These are phyloP conservation scores for Solea senegalensis DNA, from an alignment of 2,113 vertebrate genomes.

Conservation along the genomic window DNA sequence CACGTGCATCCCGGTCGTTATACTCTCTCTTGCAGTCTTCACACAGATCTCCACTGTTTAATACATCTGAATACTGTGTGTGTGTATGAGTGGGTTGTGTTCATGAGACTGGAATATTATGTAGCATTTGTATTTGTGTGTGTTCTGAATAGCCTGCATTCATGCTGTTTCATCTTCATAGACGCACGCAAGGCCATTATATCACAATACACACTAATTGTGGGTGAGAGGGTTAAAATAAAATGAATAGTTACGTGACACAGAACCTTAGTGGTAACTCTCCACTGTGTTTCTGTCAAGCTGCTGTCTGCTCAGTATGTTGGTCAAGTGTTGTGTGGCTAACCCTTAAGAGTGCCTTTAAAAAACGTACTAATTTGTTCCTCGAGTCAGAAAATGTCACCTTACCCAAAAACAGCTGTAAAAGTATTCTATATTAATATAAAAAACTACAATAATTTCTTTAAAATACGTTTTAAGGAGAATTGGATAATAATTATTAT, in stretches of 20 bases:
- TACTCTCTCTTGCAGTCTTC: constrained; percentile 32
- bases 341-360: too few species aligned
- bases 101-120: background rate
- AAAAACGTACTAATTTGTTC: too few species aligned
- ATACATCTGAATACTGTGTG: constrained; percentile 36
- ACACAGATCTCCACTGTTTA: constrained; percentile 49
- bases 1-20: constrained; percentile 41
- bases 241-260: constrained; percentile 29
- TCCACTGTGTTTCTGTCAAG: constrained; percentile 7
- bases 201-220: constrained; percentile 59
- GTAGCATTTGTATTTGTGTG: constrained; percentile 15
- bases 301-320: background rate
- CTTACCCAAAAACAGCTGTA: too few species aligned
- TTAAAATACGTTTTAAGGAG: too few species aligned
- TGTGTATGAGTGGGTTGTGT: constrained; percentile 4
- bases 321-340: too few species aligned
- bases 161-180: constrained; percentile 18
- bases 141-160: constrained; percentile 47
- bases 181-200: constrained; percentile 33
- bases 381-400: too few species aligned
- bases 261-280: constrained; percentile 20
- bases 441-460: too few species aligned
- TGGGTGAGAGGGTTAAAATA: constrained; percentile 56
- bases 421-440: too few species aligned
- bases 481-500: too few species aligned